Base-by-base conservation (phyloP, 2,797 vertebrate genomes). In the Remorina albescens region DNA sequence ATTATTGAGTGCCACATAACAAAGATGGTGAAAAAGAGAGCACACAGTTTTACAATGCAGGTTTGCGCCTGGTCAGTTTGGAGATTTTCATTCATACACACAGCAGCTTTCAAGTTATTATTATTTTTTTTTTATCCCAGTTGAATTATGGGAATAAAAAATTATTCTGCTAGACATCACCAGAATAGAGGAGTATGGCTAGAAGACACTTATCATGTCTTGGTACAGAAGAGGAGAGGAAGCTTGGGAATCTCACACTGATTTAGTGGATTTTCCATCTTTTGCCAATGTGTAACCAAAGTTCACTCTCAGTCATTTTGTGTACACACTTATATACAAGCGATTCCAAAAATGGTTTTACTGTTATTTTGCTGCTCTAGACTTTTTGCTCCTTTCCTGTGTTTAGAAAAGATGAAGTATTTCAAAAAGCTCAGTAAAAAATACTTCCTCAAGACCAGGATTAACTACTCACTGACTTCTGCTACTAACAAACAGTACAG, bases 101-200 rank as follows among this genome's bases (percentile, higher is more conserved):
- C 54, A 74, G 64, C 69, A 63, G 49, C 66, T 72, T 54, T 71
- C 51, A 70, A 58, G 62, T 64, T 46, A 65, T 82, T 77, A 66
- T 66, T 64, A 18, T 41, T 49, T 76, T 67, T 66, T 50, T 50
- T 69, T 26, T 30, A 67, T 75, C 55, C 50, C 44, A 67, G 69
- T 55, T 92, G 64, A 83, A 74, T 76, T 47, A 60, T 53, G 26
- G 85, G 69, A 91, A 88, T 87, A 74, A 83, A 78, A 78, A 73
- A 87, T 90, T 71, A 87, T 89, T 90, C 83, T 81, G 75, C 86
- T 76, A 67, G 76, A 89, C 77, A 54, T 89, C 73, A 61, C 72
- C 75, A 81, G 82, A 85, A 91, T 69, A 79, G 64, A 74, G 50
- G 47, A 78, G 49, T 10, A 42, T 25, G 62, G 54, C 75, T 70